These are phyloP conservation scores for Pachyuromys duprasi DNA, from an alignment of 2,797 vertebrate species.

Conservation along the genomic window DNA sequence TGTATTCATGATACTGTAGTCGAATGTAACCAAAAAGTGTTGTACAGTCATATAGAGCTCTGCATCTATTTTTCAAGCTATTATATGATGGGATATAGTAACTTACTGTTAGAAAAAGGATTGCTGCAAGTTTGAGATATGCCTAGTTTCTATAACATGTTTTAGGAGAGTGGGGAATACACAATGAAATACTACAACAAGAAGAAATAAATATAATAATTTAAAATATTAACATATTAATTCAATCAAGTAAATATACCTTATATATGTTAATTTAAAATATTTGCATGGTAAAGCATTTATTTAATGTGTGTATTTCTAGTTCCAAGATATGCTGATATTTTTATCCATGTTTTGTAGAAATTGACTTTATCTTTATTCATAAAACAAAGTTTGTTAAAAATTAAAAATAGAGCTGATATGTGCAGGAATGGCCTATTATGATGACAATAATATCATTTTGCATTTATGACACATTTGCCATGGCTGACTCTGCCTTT, in stretches of 20 bases:
- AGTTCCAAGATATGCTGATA: neutral
- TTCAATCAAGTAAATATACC: neutral
- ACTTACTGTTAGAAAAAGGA: neutral
- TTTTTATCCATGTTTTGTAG: neutral
- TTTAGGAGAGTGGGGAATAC: neutral
- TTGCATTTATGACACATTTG: conserved; percentile 74
- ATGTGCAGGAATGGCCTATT: conserved; percentile 54
- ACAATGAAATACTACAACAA: neutral
- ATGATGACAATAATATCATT: conserved; percentile 63
- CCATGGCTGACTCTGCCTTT: conserved; percentile 81
- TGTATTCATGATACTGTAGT: neutral
- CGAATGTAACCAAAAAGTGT: neutral
- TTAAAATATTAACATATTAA: neutral
- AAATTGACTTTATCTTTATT: conserved; percentile 44
- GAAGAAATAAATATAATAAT: neutral
- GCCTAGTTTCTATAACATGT: neutral
- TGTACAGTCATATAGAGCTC: neutral
- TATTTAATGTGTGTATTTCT: neutral
- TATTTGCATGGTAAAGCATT: neutral
- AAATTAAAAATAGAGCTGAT: neutral
- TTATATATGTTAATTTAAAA: neutral
- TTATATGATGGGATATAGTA: neutral
- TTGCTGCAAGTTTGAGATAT: neutral
- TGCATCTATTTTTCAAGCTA: neutral
- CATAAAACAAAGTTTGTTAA: neutral